Conservation (phyloP, 2,113 vertebrate genomes). For the Chaenogobius annularis region DNA sequence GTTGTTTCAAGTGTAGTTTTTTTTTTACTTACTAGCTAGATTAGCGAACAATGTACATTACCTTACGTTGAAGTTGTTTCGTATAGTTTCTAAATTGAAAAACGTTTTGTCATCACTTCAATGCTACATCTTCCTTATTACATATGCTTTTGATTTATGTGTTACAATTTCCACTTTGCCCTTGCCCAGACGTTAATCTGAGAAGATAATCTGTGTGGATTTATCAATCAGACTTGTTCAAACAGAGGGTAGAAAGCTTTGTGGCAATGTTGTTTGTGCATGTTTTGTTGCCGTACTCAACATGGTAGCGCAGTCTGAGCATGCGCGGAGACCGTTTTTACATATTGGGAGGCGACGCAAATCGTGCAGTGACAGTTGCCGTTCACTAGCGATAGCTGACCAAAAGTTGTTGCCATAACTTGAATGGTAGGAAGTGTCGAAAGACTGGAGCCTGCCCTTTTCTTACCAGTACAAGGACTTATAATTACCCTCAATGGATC, state of each 20-base stretch:
- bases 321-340: not conserved
- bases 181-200: not conserved
- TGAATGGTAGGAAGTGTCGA: conserved; percentile 42
- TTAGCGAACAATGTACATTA: not conserved
- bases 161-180: not conserved
- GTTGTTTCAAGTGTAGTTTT: not conserved
- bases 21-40: not conserved
- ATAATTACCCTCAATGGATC: conserved; percentile 10
- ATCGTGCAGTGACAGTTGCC: conserved; percentile 9
- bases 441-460: conserved; percentile 8
- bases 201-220: not conserved
- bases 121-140: not conserved
- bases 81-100: not conserved
- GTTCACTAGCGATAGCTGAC: conserved; percentile 20
- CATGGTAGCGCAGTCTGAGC: not conserved
- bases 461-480: not conserved
- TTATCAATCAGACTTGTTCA: not conserved
- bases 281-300: conserved; percentile 4
- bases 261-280: not conserved
- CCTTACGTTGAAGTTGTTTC: not conserved
- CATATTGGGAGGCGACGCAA: conserved; percentile 2
- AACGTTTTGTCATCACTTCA: not conserved
- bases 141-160: not conserved
- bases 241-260: not conserved
- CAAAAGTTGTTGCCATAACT: conserved; percentile 61